Conservation (phyloP, 2,113 vertebrate species). For the Semicossyphus pulcher region DNA sequence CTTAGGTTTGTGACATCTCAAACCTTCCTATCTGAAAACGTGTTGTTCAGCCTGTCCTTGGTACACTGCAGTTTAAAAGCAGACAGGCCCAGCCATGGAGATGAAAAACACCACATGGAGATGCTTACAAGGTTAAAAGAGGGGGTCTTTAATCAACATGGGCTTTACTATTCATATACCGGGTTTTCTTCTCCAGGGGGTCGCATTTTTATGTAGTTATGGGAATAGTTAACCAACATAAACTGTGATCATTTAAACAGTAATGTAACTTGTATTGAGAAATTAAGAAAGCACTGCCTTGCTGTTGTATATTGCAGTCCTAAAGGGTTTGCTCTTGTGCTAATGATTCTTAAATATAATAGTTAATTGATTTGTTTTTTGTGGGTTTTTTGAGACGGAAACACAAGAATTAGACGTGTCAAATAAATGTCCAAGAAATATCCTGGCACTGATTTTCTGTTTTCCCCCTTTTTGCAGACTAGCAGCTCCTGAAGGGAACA, state of each 20-base stretch:
- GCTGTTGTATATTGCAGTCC: not conserved
- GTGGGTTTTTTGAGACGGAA: constrained; percentile 17
- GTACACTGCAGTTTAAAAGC: no score
- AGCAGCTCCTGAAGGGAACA: constrained; percentile 45
- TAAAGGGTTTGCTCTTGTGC: not conserved
- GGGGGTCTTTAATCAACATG: not conserved
- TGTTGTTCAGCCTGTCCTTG: no score
- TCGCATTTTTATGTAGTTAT: not conserved
- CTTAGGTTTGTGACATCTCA: no score
- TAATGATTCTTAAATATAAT: no score
- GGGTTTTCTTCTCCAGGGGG: not conserved
- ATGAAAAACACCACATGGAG: no score
- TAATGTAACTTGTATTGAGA: not conserved
- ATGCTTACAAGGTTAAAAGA: not conserved
- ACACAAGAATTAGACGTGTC: not conserved
- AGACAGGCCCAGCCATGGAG: no score
- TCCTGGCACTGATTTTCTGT: constrained; percentile 6
- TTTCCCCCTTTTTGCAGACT: constrained; percentile 66
- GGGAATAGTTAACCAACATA: not conserved
- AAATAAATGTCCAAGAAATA: constrained; percentile 4
- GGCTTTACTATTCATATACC: not conserved
- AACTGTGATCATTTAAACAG: no score
- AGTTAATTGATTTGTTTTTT: no score
- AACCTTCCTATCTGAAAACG: no score
- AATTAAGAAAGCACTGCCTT: not conserved